Evolutionary conservation across 1,140 invertebrate species (phyloP), one percentile per base, ranked within the genome.

Genomic region (Drosophila albomicans): DNA sequence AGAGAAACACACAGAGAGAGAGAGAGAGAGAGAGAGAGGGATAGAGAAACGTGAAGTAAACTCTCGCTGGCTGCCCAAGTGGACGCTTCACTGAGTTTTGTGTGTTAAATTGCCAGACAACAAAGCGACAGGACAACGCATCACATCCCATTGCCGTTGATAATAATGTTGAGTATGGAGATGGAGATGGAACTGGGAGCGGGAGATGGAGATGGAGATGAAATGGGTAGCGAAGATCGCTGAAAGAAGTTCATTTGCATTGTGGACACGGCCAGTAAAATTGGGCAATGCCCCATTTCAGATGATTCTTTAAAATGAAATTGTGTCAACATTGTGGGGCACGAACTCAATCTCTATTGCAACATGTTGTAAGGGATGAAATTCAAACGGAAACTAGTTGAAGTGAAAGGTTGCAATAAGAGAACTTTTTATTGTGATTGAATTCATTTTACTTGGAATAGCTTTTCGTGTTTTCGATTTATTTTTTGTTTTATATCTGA

Each of bases 161-260:
- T 41, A 41, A 61, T 52, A 70, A 56, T 46, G 61, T 48, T 48
- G 54, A 46, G 11, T 10, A 11, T 10, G 46, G 70, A 58, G 71
- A 62, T 41, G 38, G 32, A 38, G 43, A 25, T 25, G 20, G 20
- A 8, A 16, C 46, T 16, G 32, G 32, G 1, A 5, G 5, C 0
- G 30, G 30, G 30, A 32, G 30, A 15, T 15, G 32, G 7, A 32
- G 5, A 32, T 32, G 30, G 2, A 5, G 30, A 8, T 38, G 35
- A 38, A 38, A 38, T 46, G 32, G 30, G 35, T 43, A 10, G 48
- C 49, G 7, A 51, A 32, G 45, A 85, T 71, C 75, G 82, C 51
- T 78, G 78, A 86, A 81, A 86, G 82, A 49, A 84, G 77, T 79
- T 88, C 85, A 88, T 88, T 88, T 88, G 85, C 84, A 88, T 89